phyloP scores from a whole-genome alignment of 2,888 invertebrate species.

The Gymnosoma rotundatum region DNA sequence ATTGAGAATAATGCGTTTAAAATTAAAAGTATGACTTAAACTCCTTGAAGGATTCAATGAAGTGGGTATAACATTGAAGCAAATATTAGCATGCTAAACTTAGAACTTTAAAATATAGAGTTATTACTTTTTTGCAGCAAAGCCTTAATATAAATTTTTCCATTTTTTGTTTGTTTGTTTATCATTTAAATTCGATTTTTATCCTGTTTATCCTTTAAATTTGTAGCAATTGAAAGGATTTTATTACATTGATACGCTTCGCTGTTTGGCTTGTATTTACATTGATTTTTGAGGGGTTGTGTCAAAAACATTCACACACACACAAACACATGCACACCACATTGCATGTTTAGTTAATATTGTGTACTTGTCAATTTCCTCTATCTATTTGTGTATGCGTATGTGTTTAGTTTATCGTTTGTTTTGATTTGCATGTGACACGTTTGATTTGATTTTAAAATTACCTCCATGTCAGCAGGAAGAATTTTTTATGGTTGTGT shows the following conservation, averaged over 20 bases:
- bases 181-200: constrained; percentile 81
- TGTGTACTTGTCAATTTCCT: constrained; percentile 32
- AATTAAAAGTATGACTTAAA: no score
- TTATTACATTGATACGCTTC: constrained; percentile 67
- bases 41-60: no score
- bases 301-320: background rate
- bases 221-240: constrained; percentile 81
- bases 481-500: constrained; percentile 31
- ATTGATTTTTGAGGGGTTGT: constrained; percentile 66
- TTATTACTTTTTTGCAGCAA: no score
- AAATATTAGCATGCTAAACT: no score
- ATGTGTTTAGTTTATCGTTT: constrained; percentile 46
- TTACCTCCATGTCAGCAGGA: constrained; percentile 76
- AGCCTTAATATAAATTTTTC: background rate
- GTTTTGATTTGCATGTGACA: constrained; percentile 70
- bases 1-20: no score
- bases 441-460: constrained; percentile 80
- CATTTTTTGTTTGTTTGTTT: constrained; percentile 73
- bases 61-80: no score
- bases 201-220: constrained; percentile 80
- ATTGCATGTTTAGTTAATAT: constrained; percentile 13
- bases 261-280: constrained; percentile 45
- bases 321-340: background rate
- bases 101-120: no score
- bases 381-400: constrained; percentile 1